These are phyloP conservation scores for Drosophila putrida DNA, from an alignment of 2,888 invertebrate genomes.

Conservation along the genomic window DNA sequence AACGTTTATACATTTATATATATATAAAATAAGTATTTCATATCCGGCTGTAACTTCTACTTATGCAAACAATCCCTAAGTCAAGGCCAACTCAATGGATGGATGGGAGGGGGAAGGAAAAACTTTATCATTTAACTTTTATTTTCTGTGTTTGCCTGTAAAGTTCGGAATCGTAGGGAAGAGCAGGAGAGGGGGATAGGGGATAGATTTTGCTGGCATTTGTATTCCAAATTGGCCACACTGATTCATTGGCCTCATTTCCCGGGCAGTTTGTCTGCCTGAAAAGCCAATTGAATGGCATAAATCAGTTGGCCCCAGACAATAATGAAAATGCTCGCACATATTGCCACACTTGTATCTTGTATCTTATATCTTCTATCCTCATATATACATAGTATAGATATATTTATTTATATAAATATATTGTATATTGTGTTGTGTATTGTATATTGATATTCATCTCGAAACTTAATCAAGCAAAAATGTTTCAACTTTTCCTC, in stretches of 20 bases:
- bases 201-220: slow-evolving; percentile 29
- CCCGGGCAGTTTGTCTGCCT: slow-evolving; percentile 58
- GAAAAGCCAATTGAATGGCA: slow-evolving; percentile 69
- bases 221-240: slow-evolving; percentile 55
- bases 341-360: slow-evolving; percentile 44
- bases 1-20: neutral
- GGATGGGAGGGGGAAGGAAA: neutral
- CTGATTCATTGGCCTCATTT: slow-evolving; percentile 72
- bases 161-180: neutral
- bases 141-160: slow-evolving; percentile 24
- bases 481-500: slow-evolving; percentile 55
- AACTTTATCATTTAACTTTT: slow-evolving; percentile 27
- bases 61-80: slow-evolving; percentile 9
- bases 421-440: slow-evolving; percentile 25
- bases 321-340: slow-evolving; percentile 58
- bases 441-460: slow-evolving; percentile 73
- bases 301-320: slow-evolving; percentile 65
- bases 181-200: neutral
- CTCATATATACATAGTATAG: slow-evolving; percentile 3
- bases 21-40: neutral
- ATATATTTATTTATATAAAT: slow-evolving; percentile 1
- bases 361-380: slow-evolving; percentile 9
- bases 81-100: slow-evolving; percentile 16
- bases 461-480: slow-evolving; percentile 72
- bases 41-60: neutral